phyloP scores from a whole-genome alignment of 1,140 invertebrate species.

The Psilanteris sp. region DNA sequence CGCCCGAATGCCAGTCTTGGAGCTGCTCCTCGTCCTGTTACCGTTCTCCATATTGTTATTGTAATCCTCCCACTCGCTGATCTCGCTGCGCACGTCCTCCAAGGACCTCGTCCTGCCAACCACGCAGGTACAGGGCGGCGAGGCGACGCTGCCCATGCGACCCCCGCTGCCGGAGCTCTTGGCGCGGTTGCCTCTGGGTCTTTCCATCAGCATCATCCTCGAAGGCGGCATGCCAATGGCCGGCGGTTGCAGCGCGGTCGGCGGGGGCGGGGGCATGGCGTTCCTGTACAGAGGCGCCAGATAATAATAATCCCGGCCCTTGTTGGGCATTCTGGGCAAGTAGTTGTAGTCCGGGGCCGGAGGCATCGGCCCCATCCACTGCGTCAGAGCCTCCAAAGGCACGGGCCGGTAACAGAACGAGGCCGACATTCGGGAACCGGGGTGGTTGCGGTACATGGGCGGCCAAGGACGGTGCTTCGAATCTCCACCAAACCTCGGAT shows the following conservation, averaged over 20 bases:
- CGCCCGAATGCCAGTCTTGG: conserved; percentile 61
- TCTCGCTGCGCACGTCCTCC: conserved; percentile 84
- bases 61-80: conserved; percentile 84
- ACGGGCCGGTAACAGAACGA: conserved; percentile 83
- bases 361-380: conserved; percentile 70
- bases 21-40: conserved; percentile 79
- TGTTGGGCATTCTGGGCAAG: conserved; percentile 78
- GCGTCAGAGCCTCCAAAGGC: conserved; percentile 71
- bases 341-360: conserved; percentile 79
- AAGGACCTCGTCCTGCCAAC: conserved; percentile 83
- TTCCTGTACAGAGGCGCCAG: conserved; percentile 85
- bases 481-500: conserved; percentile 71
- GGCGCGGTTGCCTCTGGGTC: conserved; percentile 64
- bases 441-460: conserved; percentile 81
- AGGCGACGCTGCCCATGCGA: conserved; percentile 66
- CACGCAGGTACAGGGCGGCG: conserved; percentile 81
- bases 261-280: conserved; percentile 82
- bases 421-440: conserved; percentile 72
- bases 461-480: conserved; percentile 81
- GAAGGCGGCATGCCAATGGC: conserved; percentile 65
- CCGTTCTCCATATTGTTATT: conserved; percentile 81
- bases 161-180: conserved; percentile 69
- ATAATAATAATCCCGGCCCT: conserved; percentile 85
- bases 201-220: conserved; percentile 79
- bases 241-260: conserved; percentile 71